Conservation (phyloP, 2,888 invertebrate species). For the Chironomus tentans region DNA sequence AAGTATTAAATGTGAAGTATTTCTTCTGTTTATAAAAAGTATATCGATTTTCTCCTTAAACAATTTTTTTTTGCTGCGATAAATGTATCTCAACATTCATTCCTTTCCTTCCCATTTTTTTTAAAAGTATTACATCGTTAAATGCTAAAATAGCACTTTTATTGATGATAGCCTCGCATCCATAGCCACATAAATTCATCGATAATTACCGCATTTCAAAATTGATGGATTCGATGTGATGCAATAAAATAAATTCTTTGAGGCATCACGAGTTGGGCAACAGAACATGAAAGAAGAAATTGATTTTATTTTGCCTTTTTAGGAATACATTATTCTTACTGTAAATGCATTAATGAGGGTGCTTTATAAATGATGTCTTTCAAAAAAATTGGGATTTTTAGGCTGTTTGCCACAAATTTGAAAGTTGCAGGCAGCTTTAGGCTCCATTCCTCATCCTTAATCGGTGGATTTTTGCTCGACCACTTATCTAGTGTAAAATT, state of each 20-base stretch:
- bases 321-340: neutral
- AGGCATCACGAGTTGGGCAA: neutral
- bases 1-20: neutral
- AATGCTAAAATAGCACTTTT: constrained; percentile 10
- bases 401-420: too few species aligned
- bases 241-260: constrained; percentile 8
- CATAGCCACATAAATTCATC: neutral
- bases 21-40: neutral
- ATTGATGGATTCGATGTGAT: constrained; percentile 10
- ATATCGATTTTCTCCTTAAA: neutral
- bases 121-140: constrained; percentile 5
- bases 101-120: neutral
- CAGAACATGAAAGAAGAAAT: neutral
- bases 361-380: too few species aligned
- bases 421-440: too few species aligned
- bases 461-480: too few species aligned
- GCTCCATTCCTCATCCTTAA: too few species aligned
- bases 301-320: neutral
- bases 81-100: too few species aligned
- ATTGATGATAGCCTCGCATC: constrained; percentile 6
- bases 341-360: too few species aligned
- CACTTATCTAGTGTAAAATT: too few species aligned
- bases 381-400: too few species aligned
- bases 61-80: neutral
- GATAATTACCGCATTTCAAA: constrained; percentile 3